Base-by-base conservation (phyloP, 2,113 vertebrate genomes). In the Platysteira castanea region DNA sequence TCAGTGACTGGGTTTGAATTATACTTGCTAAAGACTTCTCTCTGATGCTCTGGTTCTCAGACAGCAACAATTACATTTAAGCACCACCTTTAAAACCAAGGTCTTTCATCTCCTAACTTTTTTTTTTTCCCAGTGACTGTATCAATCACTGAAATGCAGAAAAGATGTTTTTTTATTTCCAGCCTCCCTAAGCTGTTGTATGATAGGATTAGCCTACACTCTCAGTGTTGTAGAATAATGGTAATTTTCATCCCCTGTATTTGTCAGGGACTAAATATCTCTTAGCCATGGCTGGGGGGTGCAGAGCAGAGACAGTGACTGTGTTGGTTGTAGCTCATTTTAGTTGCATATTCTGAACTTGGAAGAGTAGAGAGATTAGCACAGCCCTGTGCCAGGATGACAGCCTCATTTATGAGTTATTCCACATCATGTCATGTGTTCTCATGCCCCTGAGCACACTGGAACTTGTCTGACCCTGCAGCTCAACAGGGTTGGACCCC, bases 361-460 rank as follows among this genome's bases (percentile, higher is more conserved):
- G 27, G 46, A 67, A 61, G 27, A 73, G 22, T 16, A 27, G 8
- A 60, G 41, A 39, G 20, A 39, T 61, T 39, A 44, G 31, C 28
- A 68, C 23, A 54, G 35, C 11, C 16, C 35, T 39, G 52, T 71
- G 47, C 31, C 9, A 39, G 41, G 57, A 35, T n/a, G 18, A 5
- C 0, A 53, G 14, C 4, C 1, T 27, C 21, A 57, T 61, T 37
- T 31, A 3, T 11, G 64, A 76, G 6, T 47, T 53, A 14, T 22
- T 61, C 18, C n/a, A 28, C 6, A 11, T 46, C 3, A 3, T 27
- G 3, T 7, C 0, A 0, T 1, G 4, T 42, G 15, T 35, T 49
- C 20, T 37, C 9, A 5, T 9, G 3, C 10, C 21, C 31, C 7
- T 27, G 10, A 33, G 27, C 9, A 27, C 50, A 15, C 6, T n/a